Percentiles rank a stretch among this genome's conserved stretches.
phyloP scores from a whole-genome alignment of 1,140 invertebrate genomes.

The Heliconius melpomene region DNA sequence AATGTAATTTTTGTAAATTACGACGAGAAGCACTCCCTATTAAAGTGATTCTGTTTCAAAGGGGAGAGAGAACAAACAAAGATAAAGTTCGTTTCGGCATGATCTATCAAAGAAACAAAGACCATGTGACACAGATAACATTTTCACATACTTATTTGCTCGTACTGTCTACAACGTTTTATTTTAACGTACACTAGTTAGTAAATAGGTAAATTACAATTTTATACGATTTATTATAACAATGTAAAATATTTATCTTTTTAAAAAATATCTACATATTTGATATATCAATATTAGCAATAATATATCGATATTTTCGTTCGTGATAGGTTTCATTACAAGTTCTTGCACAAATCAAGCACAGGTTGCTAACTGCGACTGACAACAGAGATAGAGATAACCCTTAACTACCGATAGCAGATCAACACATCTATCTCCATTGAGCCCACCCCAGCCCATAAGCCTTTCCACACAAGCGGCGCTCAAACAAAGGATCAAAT shows the following conservation, averaged over 20 bases:
- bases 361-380: conserved; percentile 61
- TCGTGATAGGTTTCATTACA: neutral
- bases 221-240: too few species aligned
- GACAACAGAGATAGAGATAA: conserved; percentile 67
- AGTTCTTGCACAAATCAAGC: conserved; percentile 44
- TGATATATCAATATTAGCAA: neutral
- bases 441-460: conserved; percentile 56
- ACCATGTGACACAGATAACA: conserved; percentile 27
- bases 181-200: neutral
- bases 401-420: conserved; percentile 56
- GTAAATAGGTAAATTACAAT: too few species aligned
- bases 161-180: neutral
- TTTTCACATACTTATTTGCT: conserved; percentile 29
- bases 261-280: too few species aligned
- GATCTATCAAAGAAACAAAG: conserved; percentile 39
- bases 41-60: conserved; percentile 19
- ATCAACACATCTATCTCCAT: conserved; percentile 64
- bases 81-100: conserved; percentile 18
- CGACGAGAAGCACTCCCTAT: neutral
- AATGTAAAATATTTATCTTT: too few species aligned
- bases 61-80: conserved; percentile 33
- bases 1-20: neutral
- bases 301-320: neutral
- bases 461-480: conserved; percentile 72
- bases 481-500: conserved; percentile 77